Conservation (phyloP, 1,140 invertebrate species). For the Sinella curviseta region DNA sequence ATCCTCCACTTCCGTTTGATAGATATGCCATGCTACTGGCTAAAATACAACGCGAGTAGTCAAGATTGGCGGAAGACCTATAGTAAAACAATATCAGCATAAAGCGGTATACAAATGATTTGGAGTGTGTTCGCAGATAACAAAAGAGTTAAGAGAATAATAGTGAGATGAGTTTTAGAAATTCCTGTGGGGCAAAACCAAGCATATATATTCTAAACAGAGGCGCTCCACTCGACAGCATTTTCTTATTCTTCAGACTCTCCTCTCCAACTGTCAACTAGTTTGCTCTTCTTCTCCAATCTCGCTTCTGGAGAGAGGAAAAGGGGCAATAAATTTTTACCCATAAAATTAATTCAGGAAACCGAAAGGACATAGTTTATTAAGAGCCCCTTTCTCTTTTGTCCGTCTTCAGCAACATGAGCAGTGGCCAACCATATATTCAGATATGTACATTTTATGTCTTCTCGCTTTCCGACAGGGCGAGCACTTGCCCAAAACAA, state of each 20-base stretch:
- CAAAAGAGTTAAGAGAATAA: background rate
- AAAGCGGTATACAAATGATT: too few species aligned
- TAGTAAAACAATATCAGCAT: too few species aligned
- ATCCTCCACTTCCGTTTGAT: background rate
- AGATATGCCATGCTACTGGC: too few species aligned
- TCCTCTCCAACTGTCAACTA: too few species aligned
- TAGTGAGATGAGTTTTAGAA: background rate
- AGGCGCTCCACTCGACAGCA: too few species aligned
- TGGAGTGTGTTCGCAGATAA: too few species aligned
- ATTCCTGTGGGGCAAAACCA: too few species aligned
- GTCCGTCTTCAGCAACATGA: background rate
- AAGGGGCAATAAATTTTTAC: constrained; percentile 34
- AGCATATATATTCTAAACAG: too few species aligned
- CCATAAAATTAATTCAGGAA: constrained; percentile 42
- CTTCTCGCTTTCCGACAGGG: background rate
- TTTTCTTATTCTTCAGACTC: background rate
- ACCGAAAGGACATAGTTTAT: constrained; percentile 44
- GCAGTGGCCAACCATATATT: background rate
- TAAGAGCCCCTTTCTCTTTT: constrained; percentile 25
- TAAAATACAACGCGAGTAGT: too few species aligned
- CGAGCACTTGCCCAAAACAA: background rate
- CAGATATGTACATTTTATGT: background rate
- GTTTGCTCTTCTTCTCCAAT: background rate
- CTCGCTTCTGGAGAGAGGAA: background rate
- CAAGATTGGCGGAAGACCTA: too few species aligned